Evolutionary conservation across 2,888 invertebrate species (phyloP).

Genomic region (Augiades crinisus): DNA sequence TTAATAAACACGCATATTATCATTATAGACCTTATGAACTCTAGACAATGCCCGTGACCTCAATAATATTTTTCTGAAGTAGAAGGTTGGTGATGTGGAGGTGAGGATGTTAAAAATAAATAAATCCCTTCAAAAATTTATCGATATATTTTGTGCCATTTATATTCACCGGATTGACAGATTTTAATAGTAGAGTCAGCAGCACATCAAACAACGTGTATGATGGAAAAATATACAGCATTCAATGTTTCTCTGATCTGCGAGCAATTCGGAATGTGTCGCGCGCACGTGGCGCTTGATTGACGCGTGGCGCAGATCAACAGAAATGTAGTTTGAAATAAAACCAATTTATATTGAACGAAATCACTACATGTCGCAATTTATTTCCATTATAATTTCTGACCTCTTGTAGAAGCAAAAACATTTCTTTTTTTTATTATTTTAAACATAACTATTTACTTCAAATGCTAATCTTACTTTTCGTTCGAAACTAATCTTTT

Average conservation of each 20-base stretch:
- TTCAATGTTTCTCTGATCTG: slow-evolving; percentile 58
- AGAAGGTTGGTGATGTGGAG: too few relatives aligned
- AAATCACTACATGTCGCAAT: slow-evolving; percentile 26
- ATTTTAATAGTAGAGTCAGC: slow-evolving; percentile 42
- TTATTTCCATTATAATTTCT: slow-evolving; percentile 13
- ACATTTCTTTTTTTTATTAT: slow-evolving; percentile 8
- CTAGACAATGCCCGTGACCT: too few relatives aligned
- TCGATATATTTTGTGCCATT: slow-evolving; percentile 4
- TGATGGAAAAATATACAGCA: slow-evolving; percentile 39
- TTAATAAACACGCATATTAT: too few relatives aligned
- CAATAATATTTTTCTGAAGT: too few relatives aligned
- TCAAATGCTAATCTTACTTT: too few relatives aligned
- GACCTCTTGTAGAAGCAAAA: slow-evolving; percentile 1
- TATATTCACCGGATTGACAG: slow-evolving; percentile 19
- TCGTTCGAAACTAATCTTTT: too few relatives aligned
- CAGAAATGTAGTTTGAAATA: slow-evolving; percentile 47
- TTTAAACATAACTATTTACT: too few relatives aligned
- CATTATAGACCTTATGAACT: too few relatives aligned
- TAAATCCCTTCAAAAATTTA: slow-evolving; percentile 1
- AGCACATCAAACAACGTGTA: slow-evolving; percentile 20
- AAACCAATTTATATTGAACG: slow-evolving; percentile 30
- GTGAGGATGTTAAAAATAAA: too few relatives aligned
- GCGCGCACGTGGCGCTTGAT: slow-evolving; percentile 60
- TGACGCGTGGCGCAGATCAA: slow-evolving; percentile 54
- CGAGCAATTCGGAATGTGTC: slow-evolving; percentile 61